Evolutionary conservation across 2,113 vertebrate genomes (phyloP), one percentile per base, ranked within the genome.

Genomic region (Rhinolophus ferrumequinum): DNA sequence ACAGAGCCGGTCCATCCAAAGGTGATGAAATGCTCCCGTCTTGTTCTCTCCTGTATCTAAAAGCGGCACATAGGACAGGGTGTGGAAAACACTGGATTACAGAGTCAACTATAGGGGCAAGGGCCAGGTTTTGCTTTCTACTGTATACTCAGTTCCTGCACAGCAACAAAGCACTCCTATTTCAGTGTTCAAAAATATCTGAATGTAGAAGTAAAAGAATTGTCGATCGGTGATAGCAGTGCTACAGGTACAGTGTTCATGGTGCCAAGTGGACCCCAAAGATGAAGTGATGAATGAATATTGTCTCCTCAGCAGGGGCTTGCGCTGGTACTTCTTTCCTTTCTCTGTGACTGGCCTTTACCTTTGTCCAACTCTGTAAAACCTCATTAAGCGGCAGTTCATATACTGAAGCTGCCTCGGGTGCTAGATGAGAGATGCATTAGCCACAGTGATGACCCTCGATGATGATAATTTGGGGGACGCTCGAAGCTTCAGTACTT

Each of bases 1-100:
- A 98, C 98, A 98, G 98, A 98, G 93, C 97, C 28, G 93, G 96
- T 26, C 95, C 95, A 80, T 89, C 86, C 95, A 98, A 96, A 96
- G 97, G 97, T 58, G 93, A 75, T 44, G 95, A 83, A 52, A 79
- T 93, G 75, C 91, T 22, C 95, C 60, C 80, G 44, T 95, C 0
- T 1, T 41, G 10, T 72, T 80, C 72, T 90, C 60, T 47, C 35
- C 70, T 83, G 95, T 0, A 96, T 96, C 13, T 73, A 33, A 80
- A 93, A 84, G 64, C 79, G 95, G 38, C 7, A 88, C 26, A 75
- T 95, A 7, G 98, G 98, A 72, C 97, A 98, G 15, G 70, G 56
- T 97, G 97, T 11, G 95, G 98, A 72, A 98, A 97, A 60, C 98
- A 98, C 60, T 98, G 41, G 62, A 30, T 18, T 70, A 56, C 14